Percentiles rank a stretch among this genome's conserved stretches.
These are phyloP conservation scores for Vanacampus margaritifer DNA, from an alignment of 2,113 vertebrate species.

Conservation along the genomic window DNA sequence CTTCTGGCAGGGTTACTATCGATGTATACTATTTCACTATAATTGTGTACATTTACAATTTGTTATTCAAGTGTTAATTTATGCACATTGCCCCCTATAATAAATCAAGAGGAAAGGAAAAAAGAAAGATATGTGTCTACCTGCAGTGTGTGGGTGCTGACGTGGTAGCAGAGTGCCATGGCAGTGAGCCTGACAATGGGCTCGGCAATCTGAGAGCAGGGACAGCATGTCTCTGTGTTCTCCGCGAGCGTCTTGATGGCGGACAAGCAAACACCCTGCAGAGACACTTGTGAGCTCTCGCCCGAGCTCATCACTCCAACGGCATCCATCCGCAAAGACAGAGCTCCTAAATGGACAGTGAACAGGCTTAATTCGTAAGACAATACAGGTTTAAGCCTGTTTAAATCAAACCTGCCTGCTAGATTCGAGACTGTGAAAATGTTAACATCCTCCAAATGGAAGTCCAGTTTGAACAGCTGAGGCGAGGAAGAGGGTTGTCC, in stretches of 20 bases:
- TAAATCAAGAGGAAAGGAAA: too few relatives aligned
- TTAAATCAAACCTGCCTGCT: conserved; percentile 74
- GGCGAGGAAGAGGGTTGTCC: conserved; percentile 26
- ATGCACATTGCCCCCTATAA: too few relatives aligned
- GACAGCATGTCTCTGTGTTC: conserved; percentile 86
- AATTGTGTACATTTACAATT: too few relatives aligned
- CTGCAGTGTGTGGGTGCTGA: conserved; percentile 83
- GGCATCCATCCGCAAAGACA: conserved; percentile 81
- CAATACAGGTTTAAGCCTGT: background rate
- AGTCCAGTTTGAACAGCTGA: conserved; percentile 84
- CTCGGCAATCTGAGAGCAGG: conserved; percentile 74
- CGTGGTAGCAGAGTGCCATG: conserved; percentile 79
- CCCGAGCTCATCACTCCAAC: conserved; percentile 77
- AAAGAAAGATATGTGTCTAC: conserved; percentile 59
- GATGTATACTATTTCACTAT: too few relatives aligned
- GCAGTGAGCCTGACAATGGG: conserved; percentile 77
- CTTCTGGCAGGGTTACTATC: too few relatives aligned
- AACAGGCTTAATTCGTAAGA: background rate
- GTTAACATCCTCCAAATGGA: conserved; percentile 87
- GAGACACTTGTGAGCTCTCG: conserved; percentile 77
- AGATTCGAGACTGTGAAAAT: conserved; percentile 85
- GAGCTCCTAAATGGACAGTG: conserved; percentile 75
- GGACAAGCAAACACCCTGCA: conserved; percentile 83
- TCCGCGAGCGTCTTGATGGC: conserved; percentile 82
- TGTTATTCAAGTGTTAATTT: too few relatives aligned